A percentile compares a stretch with the other conserved stretches of the same genome.
Evolutionary conservation across 2,113 vertebrate genomes (phyloP).

Genomic region (Silurus meridionalis): DNA sequence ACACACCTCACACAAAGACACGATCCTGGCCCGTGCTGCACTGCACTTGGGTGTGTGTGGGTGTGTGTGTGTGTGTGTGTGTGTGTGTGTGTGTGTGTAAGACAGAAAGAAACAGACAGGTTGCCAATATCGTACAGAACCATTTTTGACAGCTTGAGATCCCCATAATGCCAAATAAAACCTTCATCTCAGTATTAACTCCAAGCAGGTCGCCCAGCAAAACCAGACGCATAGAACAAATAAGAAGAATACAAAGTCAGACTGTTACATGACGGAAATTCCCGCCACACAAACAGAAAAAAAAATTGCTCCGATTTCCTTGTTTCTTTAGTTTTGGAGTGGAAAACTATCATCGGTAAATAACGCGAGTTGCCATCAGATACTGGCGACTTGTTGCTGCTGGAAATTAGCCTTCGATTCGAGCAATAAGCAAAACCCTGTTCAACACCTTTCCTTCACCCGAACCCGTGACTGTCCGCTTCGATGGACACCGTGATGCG

Average conservation of each 20-base stretch:
- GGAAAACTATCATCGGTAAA: neutral
- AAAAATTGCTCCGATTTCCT: too few relatives aligned
- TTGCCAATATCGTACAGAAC: conserved; percentile 29
- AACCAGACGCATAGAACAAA: too few relatives aligned
- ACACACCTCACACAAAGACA: conserved; percentile 43
- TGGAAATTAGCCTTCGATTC: neutral
- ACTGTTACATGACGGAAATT: too few relatives aligned
- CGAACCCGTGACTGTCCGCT: too few relatives aligned
- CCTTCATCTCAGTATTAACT: conserved; percentile 12
- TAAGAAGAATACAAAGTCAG: too few relatives aligned
- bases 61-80: conserved; percentile 6
- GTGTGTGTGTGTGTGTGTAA: conserved; percentile 9
- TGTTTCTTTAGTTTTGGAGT: too few relatives aligned
- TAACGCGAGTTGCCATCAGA: neutral
- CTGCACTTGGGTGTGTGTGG: neutral
- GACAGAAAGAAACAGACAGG: neutral
- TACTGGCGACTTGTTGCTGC: neutral
- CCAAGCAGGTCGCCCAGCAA: neutral
- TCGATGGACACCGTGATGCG: neutral
- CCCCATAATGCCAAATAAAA: neutral
- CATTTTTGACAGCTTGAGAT: conserved; percentile 21
- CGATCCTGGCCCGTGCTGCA: neutral
- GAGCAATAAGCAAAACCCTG: neutral
- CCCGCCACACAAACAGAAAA: too few relatives aligned
- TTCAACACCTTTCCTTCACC: too few relatives aligned